Conservation (phyloP, 2,113 vertebrate species). For the Cyprinodon brontotheroides region DNA sequence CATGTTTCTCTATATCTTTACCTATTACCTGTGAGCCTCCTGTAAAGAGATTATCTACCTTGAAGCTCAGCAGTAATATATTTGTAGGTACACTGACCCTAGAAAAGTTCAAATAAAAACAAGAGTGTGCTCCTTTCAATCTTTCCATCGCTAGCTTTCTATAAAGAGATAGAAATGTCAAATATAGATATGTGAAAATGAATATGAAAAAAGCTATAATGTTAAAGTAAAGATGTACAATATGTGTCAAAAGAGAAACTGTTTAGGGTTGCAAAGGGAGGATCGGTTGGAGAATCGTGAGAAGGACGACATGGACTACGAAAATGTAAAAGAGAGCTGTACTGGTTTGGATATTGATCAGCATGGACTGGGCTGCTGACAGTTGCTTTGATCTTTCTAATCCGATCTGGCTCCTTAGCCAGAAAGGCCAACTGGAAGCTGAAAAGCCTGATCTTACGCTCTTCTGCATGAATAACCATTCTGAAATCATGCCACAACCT, state of each 20-base stretch:
- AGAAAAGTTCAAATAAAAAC: conserved; percentile 35
- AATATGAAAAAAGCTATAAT: neutral
- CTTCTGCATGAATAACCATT: conserved; percentile 42
- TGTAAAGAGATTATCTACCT: neutral
- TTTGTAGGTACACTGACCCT: conserved; percentile 69
- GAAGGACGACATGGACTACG: conserved; percentile 17
- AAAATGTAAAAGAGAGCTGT: conserved; percentile 2
- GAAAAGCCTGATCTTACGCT: conserved; percentile 53
- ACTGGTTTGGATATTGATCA: conserved; percentile 52
- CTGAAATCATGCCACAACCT: conserved; percentile 58
- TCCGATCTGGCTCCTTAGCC: conserved; percentile 45
- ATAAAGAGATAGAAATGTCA: conserved; percentile 72
- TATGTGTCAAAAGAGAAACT: neutral
- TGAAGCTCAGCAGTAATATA: conserved; percentile 50
- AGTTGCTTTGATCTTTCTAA: conserved; percentile 62
- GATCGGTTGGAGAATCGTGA: neutral
- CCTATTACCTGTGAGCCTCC: too few species aligned
- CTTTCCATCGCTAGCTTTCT: conserved; percentile 55
- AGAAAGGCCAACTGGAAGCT: conserved; percentile 45
- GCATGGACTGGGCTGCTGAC: conserved; percentile 60
- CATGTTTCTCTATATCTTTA: too few species aligned
- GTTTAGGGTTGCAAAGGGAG: neutral
- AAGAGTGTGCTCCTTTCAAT: conserved; percentile 60
- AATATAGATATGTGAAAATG: conserved; percentile 59
- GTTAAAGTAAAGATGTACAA: neutral